Percentiles rank a stretch among this genome's conserved stretches.
These are phyloP conservation scores for Limanda limanda DNA, from an alignment of 2,113 vertebrate species.

Conservation along the genomic window DNA sequence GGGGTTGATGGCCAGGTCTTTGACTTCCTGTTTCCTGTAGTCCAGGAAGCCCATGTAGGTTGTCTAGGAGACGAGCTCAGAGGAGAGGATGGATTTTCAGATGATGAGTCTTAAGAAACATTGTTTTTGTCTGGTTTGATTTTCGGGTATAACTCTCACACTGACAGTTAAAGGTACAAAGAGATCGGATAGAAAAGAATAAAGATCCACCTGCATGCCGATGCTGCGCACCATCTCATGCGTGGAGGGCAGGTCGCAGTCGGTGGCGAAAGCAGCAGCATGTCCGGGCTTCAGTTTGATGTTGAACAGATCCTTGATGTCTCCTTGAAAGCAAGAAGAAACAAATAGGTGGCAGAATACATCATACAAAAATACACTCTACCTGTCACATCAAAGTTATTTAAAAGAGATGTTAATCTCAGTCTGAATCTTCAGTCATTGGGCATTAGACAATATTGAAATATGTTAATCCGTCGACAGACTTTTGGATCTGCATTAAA, in stretches of 20 bases:
- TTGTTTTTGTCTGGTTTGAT: too few relatives aligned
- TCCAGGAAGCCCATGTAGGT: constrained; percentile 98
- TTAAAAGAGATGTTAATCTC: too few relatives aligned
- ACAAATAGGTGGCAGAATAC: background rate
- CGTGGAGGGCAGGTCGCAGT: constrained; percentile 91
- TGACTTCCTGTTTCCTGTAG: constrained; percentile 91
- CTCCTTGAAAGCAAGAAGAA: constrained; percentile 79
- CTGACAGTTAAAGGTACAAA: too few relatives aligned
- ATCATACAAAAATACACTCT: background rate
- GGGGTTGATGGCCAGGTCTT: constrained; percentile 92
- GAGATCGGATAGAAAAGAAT: background rate
- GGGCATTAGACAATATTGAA: too few relatives aligned
- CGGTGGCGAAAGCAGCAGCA: constrained; percentile 93
- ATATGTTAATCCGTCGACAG: too few relatives aligned
- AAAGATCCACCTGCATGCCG: constrained; percentile 91
- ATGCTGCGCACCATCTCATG: constrained; percentile 91
- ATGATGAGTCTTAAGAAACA: background rate
- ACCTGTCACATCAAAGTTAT: too few relatives aligned
- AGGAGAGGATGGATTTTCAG: constrained; percentile 8
- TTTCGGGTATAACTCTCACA: too few relatives aligned
- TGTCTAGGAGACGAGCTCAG: constrained; percentile 81
- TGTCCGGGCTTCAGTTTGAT: constrained; percentile 88
- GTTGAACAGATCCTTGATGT: constrained; percentile 90
- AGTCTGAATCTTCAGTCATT: too few relatives aligned
- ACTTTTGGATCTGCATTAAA: too few relatives aligned